phyloP scores from a whole-genome alignment of 2,797 vertebrate genomes.

The Gymnopithys bicolor region DNA sequence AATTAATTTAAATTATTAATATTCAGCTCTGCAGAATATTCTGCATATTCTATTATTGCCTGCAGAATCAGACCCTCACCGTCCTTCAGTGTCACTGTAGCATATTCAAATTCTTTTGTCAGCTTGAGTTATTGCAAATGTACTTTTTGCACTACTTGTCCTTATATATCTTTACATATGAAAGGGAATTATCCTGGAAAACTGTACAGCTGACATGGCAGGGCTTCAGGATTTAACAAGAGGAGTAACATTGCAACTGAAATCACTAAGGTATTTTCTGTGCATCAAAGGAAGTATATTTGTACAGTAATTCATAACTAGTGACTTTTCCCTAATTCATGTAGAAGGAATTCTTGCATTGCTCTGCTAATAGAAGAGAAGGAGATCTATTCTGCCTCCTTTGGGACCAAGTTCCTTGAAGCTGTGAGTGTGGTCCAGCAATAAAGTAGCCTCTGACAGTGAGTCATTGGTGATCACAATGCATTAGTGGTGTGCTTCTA shows the following conservation, averaged over 20 bases:
- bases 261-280: not conserved
- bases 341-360: not conserved
- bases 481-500: not conserved
- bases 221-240: not conserved
- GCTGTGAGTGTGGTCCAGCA: accelerated
- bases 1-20: not conserved
- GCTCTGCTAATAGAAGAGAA: not conserved
- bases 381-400: not conserved
- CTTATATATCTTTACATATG: not conserved
- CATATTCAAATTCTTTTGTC: not conserved
- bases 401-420: not conserved
- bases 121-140: not conserved
- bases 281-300: not conserved
- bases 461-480: not conserved
- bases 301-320: not conserved
- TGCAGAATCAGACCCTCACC: not conserved
- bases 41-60: not conserved
- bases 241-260: not conserved
- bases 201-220: not conserved
- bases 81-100: not conserved
- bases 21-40: not conserved
- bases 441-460: not conserved
- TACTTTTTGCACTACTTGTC: not conserved
- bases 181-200: not conserved
- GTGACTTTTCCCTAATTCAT: not conserved